These are phyloP conservation scores for Meloidogyne chitwoodi DNA, from an alignment of 1,140 invertebrate species.

Conservation along the genomic window DNA sequence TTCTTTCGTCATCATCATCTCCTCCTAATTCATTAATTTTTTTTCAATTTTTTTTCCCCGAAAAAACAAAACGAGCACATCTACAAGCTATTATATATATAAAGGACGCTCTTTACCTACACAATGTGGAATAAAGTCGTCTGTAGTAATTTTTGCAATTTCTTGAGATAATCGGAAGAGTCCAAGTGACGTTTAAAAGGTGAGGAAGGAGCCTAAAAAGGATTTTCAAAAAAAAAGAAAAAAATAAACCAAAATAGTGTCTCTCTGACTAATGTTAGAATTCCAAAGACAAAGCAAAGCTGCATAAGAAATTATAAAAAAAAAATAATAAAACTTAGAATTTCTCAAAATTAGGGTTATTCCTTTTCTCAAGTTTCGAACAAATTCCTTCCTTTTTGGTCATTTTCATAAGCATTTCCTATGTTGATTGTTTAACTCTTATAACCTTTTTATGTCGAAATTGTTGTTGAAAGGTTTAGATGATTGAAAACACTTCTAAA, in stretches of 20 bases:
- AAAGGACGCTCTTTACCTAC: constrained; percentile 20
- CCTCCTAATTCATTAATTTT: constrained; percentile 22
- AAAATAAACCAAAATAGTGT: constrained; percentile 53
- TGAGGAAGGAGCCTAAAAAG: constrained; percentile 30
- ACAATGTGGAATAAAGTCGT: constrained; percentile 45
- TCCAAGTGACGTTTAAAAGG: constrained; percentile 33
- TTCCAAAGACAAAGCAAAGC: constrained; percentile 80
- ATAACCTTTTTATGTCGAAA: constrained; percentile 4
- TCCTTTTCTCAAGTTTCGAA: constrained; percentile 34
- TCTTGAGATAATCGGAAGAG: constrained; percentile 34
- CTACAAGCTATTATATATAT: constrained; percentile 42
- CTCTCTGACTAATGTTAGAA: constrained; percentile 71
- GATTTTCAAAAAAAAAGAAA: not conserved
- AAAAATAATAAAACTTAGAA: constrained; percentile 7
- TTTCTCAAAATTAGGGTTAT: constrained; percentile 35
- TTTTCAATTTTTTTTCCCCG: constrained; percentile 35
- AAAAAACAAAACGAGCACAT: constrained; percentile 39
- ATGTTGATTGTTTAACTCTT: constrained; percentile 38
- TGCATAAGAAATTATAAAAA: constrained; percentile 64
- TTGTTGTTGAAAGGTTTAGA: too few species aligned
- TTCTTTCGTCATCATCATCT: not conserved
- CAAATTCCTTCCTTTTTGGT: constrained; percentile 37
- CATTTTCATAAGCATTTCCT: constrained; percentile 38
- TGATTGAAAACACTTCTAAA: too few species aligned
- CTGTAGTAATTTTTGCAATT: constrained; percentile 40